Base-by-base conservation (phyloP, 2,113 vertebrate genomes). In the Mellivora capensis region DNA sequence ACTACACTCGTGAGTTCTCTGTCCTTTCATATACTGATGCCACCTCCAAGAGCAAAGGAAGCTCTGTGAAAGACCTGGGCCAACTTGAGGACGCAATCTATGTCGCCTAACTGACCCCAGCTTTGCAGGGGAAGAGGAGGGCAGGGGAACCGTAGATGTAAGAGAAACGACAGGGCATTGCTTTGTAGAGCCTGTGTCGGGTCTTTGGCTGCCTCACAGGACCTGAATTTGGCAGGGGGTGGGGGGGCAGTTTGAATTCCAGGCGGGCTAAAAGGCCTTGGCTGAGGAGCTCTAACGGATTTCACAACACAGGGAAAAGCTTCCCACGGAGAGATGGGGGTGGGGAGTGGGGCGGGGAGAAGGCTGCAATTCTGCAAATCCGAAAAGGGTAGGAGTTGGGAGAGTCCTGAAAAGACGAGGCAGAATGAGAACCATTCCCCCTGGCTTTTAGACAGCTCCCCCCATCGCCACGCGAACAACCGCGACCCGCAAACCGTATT, bases 201-300 rank as follows among this genome's bases (percentile, higher is more conserved):
- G 72, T 69, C n/a, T 87, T 96, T 93, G 61, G 61, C 89, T 91
- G 94, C 87, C 62, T 96, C 67, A 8, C 64, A 84, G 91, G 96
- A 93, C 91, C 83, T 44, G 87, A 62, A 59, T 79, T 91, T 97
- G 94, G 95, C 92, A 98, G 74, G 79, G 37, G 93, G 52, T 54
- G 52, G 80, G 52, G 52, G 74, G 76, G 20, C 61, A 54, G 87
- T 71, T 52, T 97, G 97, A 97, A 97, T 96, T 97, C 98, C 97
- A 97, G 82, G 96, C 59, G 18, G 96, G 95, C 82, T 97, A 93
- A 98, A 97, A 97, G 97, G 95, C 74, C 95, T 96, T 98, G 98
- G 95, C 97, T 81, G 67, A 77, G 69, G 88, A 93, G 67, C 61
- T 81, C 23, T 42, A 93, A 52, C 8, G 6, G 79, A 93, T 97